Evolutionary conservation across 1,140 invertebrate species (phyloP).

Genomic region (Adoxophyes honmai): DNA sequence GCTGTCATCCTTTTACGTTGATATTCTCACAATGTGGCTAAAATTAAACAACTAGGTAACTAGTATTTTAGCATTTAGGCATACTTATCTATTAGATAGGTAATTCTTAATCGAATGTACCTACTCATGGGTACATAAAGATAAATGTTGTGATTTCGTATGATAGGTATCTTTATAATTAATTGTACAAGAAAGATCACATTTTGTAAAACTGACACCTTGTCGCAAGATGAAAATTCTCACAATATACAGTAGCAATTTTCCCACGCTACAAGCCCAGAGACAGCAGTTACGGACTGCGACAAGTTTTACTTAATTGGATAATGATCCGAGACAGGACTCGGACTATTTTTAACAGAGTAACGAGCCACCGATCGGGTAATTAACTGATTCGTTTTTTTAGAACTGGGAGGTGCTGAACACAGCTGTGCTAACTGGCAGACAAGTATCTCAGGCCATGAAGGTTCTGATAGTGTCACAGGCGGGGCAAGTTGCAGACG

Average conservation of each 20-base stretch:
- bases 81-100: no score
- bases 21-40: no score
- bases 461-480: constrained; percentile 97
- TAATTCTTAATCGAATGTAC: no score
- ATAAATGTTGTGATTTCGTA: no score
- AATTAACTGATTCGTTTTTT: constrained; percentile 38
- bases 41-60: no score
- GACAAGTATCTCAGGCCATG: constrained; percentile 95
- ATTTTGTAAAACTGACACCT: no score
- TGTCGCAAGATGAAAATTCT: no score
- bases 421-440: constrained; percentile 95
- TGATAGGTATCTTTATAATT: no score
- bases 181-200: no score
- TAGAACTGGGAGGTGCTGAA: constrained; percentile 98
- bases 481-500: constrained; percentile 94
- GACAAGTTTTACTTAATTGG: constrained; percentile 7
- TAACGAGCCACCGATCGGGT: background rate
- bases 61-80: no score
- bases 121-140: no score
- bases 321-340: constrained; percentile 7
- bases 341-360: background rate
- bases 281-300: background rate
- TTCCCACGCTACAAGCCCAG: constrained; percentile 1
- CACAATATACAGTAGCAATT: background rate
- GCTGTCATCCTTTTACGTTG: no score